Conservation (phyloP, 2,888 invertebrate genomes). For the Criorhina ranunculi region DNA sequence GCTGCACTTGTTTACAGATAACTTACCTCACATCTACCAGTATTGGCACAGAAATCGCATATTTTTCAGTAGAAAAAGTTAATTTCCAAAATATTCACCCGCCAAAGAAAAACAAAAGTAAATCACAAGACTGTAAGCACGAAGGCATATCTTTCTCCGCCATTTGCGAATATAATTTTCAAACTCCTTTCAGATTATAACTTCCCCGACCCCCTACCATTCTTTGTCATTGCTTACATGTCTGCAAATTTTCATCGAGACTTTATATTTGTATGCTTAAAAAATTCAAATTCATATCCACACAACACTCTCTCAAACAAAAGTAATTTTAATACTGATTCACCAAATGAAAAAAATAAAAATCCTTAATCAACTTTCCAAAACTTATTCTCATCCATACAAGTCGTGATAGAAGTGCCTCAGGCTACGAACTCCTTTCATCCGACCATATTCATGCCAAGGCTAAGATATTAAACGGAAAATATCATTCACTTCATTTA, state of each 20-base stretch:
- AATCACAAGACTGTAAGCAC: constrained; percentile 40
- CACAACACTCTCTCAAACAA: constrained; percentile 45
- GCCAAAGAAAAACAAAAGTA: constrained; percentile 27
- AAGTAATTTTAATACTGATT: constrained; percentile 39
- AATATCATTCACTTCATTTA: constrained; percentile 70
- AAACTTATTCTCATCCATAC: constrained; percentile 70
- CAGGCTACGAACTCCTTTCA: background rate
- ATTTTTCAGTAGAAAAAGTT: constrained; percentile 16
- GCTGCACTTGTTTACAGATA: too few relatives aligned
- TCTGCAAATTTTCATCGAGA: constrained; percentile 57
- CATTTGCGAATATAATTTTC: background rate
- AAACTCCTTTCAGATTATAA: constrained; percentile 22
- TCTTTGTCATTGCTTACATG: constrained; percentile 72
- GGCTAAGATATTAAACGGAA: constrained; percentile 66
- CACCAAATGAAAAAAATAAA: constrained; percentile 34
- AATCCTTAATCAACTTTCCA: constrained; percentile 72
- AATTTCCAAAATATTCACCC: constrained; percentile 32
- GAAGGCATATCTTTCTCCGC: constrained; percentile 4
- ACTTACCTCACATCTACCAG: too few relatives aligned
- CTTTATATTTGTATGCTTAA: constrained; percentile 34
- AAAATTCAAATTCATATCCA: constrained; percentile 70
- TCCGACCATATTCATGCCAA: constrained; percentile 24
- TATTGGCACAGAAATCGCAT: too few relatives aligned
- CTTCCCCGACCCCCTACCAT: constrained; percentile 4
- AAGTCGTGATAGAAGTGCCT: constrained; percentile 67